A percentile compares a stretch with the other conserved stretches of the same genome.
Evolutionary conservation across 1,140 invertebrate species (phyloP).

Genomic region (Nylanderia fulva): DNA sequence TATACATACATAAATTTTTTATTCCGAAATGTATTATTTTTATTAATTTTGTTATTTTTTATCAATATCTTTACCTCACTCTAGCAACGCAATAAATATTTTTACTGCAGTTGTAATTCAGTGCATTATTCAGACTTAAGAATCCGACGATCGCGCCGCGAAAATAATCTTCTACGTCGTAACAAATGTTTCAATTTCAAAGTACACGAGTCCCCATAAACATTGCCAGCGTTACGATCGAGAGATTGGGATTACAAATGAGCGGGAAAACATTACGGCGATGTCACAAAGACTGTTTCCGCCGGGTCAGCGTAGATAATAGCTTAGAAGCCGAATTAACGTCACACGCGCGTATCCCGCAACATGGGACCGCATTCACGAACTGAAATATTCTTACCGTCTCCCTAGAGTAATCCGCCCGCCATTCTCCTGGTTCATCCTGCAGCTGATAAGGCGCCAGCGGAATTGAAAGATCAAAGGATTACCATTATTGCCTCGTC

Average conservation of each 20-base stretch:
- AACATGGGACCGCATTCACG: slow-evolving; percentile 12
- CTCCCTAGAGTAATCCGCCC: slow-evolving; percentile 38
- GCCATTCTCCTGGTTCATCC: slow-evolving; percentile 35
- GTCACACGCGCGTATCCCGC: slow-evolving; percentile 39
- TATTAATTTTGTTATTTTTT: not conserved
- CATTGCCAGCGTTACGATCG: slow-evolving; percentile 43
- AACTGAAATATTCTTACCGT: slow-evolving; percentile 51
- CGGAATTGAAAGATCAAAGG: slow-evolving; percentile 81
- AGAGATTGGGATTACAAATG: slow-evolving; percentile 50
- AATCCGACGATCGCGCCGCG: not conserved
- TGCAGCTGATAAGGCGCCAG: slow-evolving; percentile 37
- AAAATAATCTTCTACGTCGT: slow-evolving; percentile 22
- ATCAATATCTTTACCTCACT: not conserved
- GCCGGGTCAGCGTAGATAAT: slow-evolving; percentile 22
- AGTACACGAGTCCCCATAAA: slow-evolving; percentile 23
- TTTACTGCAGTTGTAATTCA: not conserved
- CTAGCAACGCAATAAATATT: slow-evolving; percentile 17
- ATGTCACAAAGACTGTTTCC: slow-evolving; percentile 40
- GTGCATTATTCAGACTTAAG: not conserved
- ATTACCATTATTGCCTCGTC: slow-evolving; percentile 66
- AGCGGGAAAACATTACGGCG: slow-evolving; percentile 27
- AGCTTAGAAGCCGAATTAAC: slow-evolving; percentile 53
- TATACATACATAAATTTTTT: not conserved
- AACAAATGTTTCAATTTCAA: slow-evolving; percentile 46
- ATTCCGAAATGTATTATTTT: not conserved